Base-by-base conservation (phyloP, 2,888 invertebrate genomes). In the Neuroscelio doddi region DNA sequence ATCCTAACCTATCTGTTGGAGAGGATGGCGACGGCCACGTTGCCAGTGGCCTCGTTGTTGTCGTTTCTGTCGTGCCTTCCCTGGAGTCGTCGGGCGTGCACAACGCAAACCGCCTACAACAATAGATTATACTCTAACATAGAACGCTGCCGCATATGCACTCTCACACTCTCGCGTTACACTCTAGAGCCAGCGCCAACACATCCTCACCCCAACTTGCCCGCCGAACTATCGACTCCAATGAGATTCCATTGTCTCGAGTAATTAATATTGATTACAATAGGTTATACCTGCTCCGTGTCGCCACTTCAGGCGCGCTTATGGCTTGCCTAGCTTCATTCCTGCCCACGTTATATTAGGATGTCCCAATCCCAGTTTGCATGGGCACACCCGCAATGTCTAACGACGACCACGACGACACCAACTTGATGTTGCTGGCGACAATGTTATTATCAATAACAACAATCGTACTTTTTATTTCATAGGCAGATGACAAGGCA, bases 231-330 rank as follows among this genome's bases (percentile, higher is more conserved):
- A 83, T 84, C 83, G 80, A 84, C 77, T 83, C 81, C 83, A 83
- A 84, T 83, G 83, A 83, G 83, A 83, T 83, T 83, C 83, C 81
- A 85, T 85, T 85, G 84, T 85, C 83, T 80, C 80, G 80, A 81
- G 83, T 85, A 84, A 85, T 85, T 85, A 85, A 85, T 85, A 84
- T 84, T 84, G 84, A 84, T 84, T 83, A 82, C 82, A 81, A 82
- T 81, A 74, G 82, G 79, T 81, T 81, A 80, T 80, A 81, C 80
- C 81, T 80, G 78, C 76, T 77, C 75, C 73, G 73, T 70, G 74
- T 75, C 75, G 71, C 74, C 76, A 72, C 73, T 68, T 71, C 61
- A 67, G 69, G 66, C 64, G 62, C 69, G 68, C 69, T 70, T 68
- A 67, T 65, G 73, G 73, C 71, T 73, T 69, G 70, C 67, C 66